Evolutionary conservation across 2,888 invertebrate species (phyloP).

Genomic region (Melanostoma mellinum): DNA sequence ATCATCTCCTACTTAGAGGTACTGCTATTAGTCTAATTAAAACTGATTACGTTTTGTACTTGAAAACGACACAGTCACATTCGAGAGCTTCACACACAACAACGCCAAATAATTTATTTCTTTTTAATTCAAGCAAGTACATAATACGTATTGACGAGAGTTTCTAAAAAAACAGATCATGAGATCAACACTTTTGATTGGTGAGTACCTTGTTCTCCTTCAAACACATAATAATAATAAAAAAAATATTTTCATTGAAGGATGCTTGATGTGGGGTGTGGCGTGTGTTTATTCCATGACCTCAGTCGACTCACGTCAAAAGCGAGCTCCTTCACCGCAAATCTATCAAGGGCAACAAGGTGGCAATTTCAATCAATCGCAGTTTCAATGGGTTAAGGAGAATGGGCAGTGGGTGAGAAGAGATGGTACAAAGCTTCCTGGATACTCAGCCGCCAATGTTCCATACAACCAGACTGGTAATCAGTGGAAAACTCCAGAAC

Average conservation of each 20-base stretch:
- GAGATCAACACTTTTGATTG: constrained; percentile 62
- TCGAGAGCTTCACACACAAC: constrained; percentile 47
- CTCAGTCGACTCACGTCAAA: constrained; percentile 29
- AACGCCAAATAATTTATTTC: constrained; percentile 23
- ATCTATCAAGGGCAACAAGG: constrained; percentile 17
- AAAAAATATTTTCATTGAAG: constrained; percentile 3
- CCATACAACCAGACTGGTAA: constrained; percentile 55
- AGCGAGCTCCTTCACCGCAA: constrained; percentile 52
- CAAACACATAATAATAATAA: no score
- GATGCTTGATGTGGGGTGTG: constrained; percentile 33
- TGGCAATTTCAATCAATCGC: constrained; percentile 33
- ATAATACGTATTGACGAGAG: constrained; percentile 1
- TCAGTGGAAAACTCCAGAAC: constrained; percentile 39
- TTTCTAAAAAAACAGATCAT: constrained; percentile 34
- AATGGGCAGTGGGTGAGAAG: constrained; percentile 61
- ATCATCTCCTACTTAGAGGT: constrained; percentile 35
- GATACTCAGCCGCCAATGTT: constrained; percentile 56
- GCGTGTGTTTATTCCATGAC: constrained; percentile 36
- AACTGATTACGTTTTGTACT: constrained; percentile 51
- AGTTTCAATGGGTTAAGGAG: constrained; percentile 64
- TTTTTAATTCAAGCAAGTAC: constrained; percentile 26
- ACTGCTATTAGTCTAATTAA: constrained; percentile 32
- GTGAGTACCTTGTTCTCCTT: constrained; percentile 25
- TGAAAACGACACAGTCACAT: constrained; percentile 37
- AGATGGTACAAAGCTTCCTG: constrained; percentile 52